These are phyloP conservation scores for Scartelaos histophorus DNA, from an alignment of 2,113 vertebrate species.

Conservation along the genomic window DNA sequence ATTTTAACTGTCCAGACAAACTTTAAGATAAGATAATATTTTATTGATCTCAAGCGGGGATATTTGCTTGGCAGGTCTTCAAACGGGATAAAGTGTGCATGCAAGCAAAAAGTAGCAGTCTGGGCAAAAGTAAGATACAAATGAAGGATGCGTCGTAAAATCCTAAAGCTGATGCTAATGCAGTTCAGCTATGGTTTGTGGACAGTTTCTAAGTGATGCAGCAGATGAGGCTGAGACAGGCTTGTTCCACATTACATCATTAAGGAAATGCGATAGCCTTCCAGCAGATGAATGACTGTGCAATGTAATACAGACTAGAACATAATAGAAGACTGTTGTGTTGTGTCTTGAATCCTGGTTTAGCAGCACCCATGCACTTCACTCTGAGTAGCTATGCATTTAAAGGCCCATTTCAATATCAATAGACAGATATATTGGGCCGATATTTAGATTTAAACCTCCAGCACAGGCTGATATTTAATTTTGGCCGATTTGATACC, in stretches of 20 bases:
- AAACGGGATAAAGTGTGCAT: background rate
- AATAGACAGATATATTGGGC: no score
- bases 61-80: slow-evolving; percentile 2
- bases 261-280: slow-evolving; percentile 4
- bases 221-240: slow-evolving; percentile 10
- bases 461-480: no score
- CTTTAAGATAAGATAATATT: background rate
- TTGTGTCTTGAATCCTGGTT: background rate
- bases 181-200: background rate
- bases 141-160: background rate
- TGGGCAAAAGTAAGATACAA: background rate
- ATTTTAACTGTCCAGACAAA: background rate
- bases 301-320: background rate
- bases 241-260: slow-evolving; percentile 7
- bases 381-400: background rate
- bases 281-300: background rate
- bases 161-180: background rate
- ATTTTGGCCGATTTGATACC: no score
- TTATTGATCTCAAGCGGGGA: background rate
- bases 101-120: background rate
- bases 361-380: background rate
- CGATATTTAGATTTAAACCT: no score
- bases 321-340: background rate
- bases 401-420: background rate
- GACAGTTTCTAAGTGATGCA: slow-evolving; percentile 4